A percentile compares a stretch with the other conserved stretches of the same genome.
These are phyloP conservation scores for Macrophya annulata DNA, from an alignment of 2,888 invertebrate species.

Conservation along the genomic window DNA sequence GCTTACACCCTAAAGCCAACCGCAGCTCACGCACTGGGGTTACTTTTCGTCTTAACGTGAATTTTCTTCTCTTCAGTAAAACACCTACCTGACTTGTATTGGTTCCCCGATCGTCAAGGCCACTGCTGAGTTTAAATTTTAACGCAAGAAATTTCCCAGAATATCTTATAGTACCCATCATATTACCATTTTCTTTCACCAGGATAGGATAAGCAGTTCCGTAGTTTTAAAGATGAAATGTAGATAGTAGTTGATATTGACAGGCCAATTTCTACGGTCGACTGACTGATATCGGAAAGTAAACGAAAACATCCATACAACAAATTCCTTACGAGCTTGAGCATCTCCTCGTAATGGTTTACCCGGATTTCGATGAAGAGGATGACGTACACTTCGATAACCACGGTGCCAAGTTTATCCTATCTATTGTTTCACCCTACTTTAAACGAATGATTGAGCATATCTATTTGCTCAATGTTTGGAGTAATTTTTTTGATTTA, in stretches of 20 bases:
- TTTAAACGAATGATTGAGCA: neutral
- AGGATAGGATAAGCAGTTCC: neutral
- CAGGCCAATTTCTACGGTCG: slow-evolving; percentile 45
- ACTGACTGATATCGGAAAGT: slow-evolving; percentile 39
- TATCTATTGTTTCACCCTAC: neutral
- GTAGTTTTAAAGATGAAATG: slow-evolving; percentile 23
- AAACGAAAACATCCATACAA: slow-evolving; percentile 14
- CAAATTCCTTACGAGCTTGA: slow-evolving; percentile 30
- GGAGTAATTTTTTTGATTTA: neutral
- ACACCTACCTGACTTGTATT: neutral
- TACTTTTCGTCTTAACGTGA: neutral
- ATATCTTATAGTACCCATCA: neutral
- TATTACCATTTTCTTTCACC: neutral
- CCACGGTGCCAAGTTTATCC: slow-evolving; percentile 3
- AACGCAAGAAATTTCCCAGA: neutral
- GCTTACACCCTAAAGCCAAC: slow-evolving; percentile 18
- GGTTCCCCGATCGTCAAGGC: neutral
- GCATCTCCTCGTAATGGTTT: slow-evolving; percentile 16
- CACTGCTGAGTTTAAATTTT: neutral
- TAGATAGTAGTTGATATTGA: slow-evolving; percentile 47
- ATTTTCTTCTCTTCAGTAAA: neutral
- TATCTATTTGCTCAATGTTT: neutral
- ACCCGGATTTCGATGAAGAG: slow-evolving; percentile 1
- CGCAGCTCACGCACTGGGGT: neutral
- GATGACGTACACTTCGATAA: slow-evolving; percentile 31